Percentiles rank a stretch among this genome's conserved stretches.
phyloP scores from a whole-genome alignment of 2,113 vertebrate species.

The Jacana jacana region DNA sequence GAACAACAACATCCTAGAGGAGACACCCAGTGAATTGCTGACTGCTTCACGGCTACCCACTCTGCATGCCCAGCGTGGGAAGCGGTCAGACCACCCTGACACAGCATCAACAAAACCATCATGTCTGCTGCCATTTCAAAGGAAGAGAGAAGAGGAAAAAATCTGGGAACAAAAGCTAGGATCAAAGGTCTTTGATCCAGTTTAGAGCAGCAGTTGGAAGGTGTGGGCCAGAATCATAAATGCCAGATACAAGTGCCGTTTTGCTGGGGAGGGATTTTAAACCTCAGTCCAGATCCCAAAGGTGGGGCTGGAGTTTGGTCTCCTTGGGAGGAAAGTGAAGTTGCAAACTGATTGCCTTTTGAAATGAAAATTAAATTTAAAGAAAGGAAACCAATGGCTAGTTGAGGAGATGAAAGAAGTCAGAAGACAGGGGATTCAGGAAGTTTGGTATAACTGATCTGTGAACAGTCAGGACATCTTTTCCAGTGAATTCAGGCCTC shows the following conservation, averaged over 20 bases:
- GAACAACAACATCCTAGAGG: conserved; percentile 30
- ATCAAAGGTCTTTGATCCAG: conserved; percentile 25
- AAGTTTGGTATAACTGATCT: neutral
- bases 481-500: neutral
- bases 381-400: neutral
- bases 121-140: conserved; percentile 61
- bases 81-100: conserved; percentile 36
- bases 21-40: conserved; percentile 10
- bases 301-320: neutral
- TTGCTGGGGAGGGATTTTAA: neutral
- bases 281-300: neutral
- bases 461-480: neutral
- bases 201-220: conserved; percentile 7
- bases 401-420: neutral
- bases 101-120: conserved; percentile 12
- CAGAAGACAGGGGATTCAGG: neutral
- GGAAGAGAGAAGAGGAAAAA: conserved; percentile 6
- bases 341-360: neutral
- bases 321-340: neutral
- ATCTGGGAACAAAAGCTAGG: conserved; percentile 1
- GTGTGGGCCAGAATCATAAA: neutral
- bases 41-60: neutral
- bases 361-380: neutral
- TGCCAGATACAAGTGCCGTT: neutral
- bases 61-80: conserved; percentile 6